Conservation (phyloP, 1,140 invertebrate species). For the Lepidurus couesii region DNA sequence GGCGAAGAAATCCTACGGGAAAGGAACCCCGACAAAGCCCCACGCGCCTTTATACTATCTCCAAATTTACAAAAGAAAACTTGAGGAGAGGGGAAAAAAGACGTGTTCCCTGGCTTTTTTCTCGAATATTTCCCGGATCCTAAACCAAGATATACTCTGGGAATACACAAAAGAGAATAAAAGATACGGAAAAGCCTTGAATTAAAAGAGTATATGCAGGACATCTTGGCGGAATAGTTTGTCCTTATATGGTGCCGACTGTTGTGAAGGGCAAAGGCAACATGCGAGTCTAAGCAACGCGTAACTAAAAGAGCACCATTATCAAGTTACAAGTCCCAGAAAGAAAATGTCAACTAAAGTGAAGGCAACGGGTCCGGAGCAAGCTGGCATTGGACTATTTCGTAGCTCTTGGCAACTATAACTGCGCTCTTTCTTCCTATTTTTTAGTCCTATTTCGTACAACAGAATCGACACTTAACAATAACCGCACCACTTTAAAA, state of each 20-base stretch:
- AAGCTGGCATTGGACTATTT: neutral
- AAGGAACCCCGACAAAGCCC: no score
- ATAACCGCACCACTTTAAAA: no score
- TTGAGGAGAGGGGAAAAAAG: neutral
- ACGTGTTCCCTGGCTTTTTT: neutral
- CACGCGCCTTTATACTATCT: no score
- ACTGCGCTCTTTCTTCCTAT: no score
- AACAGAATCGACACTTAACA: no score
- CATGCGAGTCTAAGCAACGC: neutral
- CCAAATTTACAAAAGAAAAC: no score
- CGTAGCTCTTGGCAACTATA: no score
- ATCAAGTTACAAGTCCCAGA: neutral
- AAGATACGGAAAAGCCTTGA: constrained; percentile 6
- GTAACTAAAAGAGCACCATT: neutral
- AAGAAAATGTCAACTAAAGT: neutral
- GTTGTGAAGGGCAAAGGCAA: constrained; percentile 3
- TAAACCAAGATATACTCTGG: neutral
- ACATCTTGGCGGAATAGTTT: constrained; percentile 22
- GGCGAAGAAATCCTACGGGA: no score
- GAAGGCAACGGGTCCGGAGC: neutral
- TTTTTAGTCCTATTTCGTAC: no score
- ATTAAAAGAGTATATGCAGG: neutral
- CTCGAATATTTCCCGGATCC: neutral
- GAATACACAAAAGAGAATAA: neutral
- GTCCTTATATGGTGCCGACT: constrained; percentile 13